Evolutionary conservation across 2,888 invertebrate species (phyloP).

Genomic region (Calameuta pallipes): DNA sequence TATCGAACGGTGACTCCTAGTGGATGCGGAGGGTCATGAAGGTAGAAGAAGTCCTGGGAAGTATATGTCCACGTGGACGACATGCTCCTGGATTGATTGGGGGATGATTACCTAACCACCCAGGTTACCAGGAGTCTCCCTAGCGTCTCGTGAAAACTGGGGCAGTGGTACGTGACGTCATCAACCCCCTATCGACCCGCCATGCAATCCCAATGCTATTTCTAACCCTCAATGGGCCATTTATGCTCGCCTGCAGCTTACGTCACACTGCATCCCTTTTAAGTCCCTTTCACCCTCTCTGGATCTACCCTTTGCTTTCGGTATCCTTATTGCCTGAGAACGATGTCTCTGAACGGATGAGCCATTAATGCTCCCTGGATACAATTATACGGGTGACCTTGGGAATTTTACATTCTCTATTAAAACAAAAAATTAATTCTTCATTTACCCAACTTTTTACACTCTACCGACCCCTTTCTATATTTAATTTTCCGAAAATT

Average conservation of each 20-base stretch:
- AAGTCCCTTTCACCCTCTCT: background rate
- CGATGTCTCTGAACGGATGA: background rate
- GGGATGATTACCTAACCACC: background rate
- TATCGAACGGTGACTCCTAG: background rate
- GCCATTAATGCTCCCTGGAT: background rate
- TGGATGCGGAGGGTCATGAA: background rate
- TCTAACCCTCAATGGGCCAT: conserved; percentile 12
- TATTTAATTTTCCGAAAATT: background rate
- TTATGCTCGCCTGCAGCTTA: background rate
- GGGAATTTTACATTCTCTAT: background rate
- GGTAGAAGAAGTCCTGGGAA: background rate
- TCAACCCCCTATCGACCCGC: conserved; percentile 16
- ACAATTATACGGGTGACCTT: background rate
- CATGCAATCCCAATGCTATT: conserved; percentile 19
- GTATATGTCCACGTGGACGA: background rate
- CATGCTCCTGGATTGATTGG: background rate
- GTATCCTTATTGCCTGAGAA: background rate
- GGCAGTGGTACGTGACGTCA: conserved; percentile 24
- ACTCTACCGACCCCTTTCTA: too few relatives aligned
- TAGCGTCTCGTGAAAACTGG: conserved; percentile 20
- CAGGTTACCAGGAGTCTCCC: conserved; percentile 5
- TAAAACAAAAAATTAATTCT: too few relatives aligned
- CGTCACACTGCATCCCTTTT: background rate
- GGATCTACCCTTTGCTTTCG: background rate
- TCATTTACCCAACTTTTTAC: too few relatives aligned